phyloP scores from a whole-genome alignment of 2,888 invertebrate genomes.

The Chrysodeixis includens region DNA sequence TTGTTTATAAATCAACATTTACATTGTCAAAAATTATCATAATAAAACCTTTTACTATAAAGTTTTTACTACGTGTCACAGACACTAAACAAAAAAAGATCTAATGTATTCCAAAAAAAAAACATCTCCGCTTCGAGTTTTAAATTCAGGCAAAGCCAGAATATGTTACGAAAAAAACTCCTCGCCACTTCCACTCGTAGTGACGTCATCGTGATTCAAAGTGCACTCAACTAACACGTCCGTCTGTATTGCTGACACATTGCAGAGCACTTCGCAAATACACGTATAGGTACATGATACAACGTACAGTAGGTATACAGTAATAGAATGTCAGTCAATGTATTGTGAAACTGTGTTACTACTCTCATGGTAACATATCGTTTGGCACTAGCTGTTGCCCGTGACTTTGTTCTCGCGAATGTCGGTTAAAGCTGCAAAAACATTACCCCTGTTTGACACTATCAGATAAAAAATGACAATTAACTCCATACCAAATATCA shows the following conservation, averaged over 20 bases:
- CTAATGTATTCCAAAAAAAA: not conserved
- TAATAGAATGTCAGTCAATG: not conserved
- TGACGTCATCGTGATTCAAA: not conserved
- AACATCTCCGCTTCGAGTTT: not conserved
- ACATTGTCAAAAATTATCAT: too few species aligned
- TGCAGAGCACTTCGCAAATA: conserved; percentile 4
- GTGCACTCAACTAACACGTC: conserved; percentile 4
- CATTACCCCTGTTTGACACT: too few species aligned
- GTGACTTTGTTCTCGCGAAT: too few species aligned
- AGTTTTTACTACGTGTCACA: too few species aligned
- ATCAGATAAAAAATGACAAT: too few species aligned
- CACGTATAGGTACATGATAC: not conserved
- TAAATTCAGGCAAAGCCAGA: not conserved
- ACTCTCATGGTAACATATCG: not conserved
- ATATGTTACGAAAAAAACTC: not conserved
- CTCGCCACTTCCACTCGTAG: not conserved
- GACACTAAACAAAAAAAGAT: not conserved
- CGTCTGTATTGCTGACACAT: not conserved
- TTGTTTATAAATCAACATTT: too few species aligned
- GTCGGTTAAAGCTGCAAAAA: too few species aligned
- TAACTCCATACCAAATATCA: too few species aligned
- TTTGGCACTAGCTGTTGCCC: too few species aligned
- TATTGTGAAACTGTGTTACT: not conserved
- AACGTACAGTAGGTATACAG: not conserved
- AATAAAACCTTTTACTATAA: too few species aligned